A percentile compares a stretch with the other conserved stretches of the same genome.
These are phyloP conservation scores for Dallia pectoralis DNA, from an alignment of 2,797 vertebrate species.

Conservation along the genomic window DNA sequence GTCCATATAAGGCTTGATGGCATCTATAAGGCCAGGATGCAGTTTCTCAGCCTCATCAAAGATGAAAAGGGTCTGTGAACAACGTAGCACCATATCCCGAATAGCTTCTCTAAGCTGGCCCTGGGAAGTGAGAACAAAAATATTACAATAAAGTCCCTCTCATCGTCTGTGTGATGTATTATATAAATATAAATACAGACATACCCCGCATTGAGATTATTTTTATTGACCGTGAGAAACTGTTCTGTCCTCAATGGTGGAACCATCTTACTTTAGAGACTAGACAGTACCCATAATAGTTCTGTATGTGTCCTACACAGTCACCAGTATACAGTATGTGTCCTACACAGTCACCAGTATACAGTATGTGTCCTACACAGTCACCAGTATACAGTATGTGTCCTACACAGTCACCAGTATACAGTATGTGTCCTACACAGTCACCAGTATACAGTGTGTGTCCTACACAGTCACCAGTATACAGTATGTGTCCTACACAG, in stretches of 20 bases:
- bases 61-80: conserved; percentile 87
- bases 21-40: conserved; percentile 84
- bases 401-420: no score
- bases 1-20: conserved; percentile 83
- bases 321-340: no score
- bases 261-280: no score
- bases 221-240: neutral
- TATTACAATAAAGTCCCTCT: neutral
- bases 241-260: conserved; percentile 2
- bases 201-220: neutral
- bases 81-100: conserved; percentile 76
- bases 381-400: no score
- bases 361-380: no score
- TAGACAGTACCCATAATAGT: no score
- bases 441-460: no score
- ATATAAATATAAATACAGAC: neutral
- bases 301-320: no score
- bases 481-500: no score
- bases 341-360: no score
- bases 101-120: conserved; percentile 82
- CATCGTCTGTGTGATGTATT: neutral
- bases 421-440: no score
- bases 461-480: no score
- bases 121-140: conserved; percentile 60
- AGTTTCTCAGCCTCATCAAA: conserved; percentile 97